Evolutionary conservation across 1,140 invertebrate species (phyloP).

Genomic region (Maconellicoccus hirsutus): DNA sequence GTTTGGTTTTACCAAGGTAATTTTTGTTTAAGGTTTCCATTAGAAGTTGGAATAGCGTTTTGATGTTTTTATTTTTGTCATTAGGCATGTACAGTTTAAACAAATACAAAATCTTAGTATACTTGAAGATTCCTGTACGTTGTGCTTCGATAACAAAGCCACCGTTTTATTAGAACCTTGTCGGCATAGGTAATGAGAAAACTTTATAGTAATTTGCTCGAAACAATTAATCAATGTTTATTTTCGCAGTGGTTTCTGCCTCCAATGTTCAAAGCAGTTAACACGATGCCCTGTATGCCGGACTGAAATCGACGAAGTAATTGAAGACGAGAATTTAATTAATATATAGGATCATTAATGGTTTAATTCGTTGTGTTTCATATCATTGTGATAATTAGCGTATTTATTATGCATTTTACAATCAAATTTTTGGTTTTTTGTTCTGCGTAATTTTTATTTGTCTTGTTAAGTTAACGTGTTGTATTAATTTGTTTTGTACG

Average conservation of each 20-base stretch:
- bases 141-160: constrained; percentile 73
- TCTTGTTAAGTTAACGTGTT: not conserved
- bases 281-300: constrained; percentile 82
- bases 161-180: constrained; percentile 65
- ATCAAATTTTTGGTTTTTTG: constrained; percentile 3
- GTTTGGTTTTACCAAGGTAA: constrained; percentile 49
- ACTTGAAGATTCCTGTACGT: constrained; percentile 68
- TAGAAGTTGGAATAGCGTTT: not conserved
- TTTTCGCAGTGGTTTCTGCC: constrained; percentile 69
- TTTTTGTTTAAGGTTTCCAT: too few relatives aligned
- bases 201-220: not conserved
- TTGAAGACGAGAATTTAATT: constrained; percentile 12
- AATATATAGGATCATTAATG: not conserved
- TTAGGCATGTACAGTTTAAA: not conserved
- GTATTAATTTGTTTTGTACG: not conserved
- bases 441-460: not conserved
- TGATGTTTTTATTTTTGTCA: not conserved
- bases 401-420: constrained; percentile 16
- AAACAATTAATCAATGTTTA: constrained; percentile 27
- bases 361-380: not conserved
- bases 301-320: constrained; percentile 39
- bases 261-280: constrained; percentile 60
- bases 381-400: constrained; percentile 15
- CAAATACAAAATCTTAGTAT: not conserved
- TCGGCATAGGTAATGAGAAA: constrained; percentile 49